Evolutionary conservation across 2,797 vertebrate species (phyloP), one percentile per base, ranked within the genome.

Genomic region (Esox lucius): DNA sequence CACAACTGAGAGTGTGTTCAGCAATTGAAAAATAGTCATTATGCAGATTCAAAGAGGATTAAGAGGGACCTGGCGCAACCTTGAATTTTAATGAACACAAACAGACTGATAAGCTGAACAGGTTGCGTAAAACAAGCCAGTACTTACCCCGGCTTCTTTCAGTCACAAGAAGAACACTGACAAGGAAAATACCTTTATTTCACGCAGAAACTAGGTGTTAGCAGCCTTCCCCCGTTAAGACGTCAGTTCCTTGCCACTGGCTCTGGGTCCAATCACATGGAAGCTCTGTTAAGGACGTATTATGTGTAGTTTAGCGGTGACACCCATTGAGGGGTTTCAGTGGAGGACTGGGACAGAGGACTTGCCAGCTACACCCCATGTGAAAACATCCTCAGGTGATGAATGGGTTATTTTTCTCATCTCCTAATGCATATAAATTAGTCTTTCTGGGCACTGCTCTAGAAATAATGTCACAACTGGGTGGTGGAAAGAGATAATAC

Each of bases 301-400:
- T 91, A 81, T 90, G 87, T 93, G 90, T 91, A 88, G 83, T 89
- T 89, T 86, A 79, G 85, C 73, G 75, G 86, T 89, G 80, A 89
- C 90, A 87, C 86, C 80, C 86, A 86, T 82, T 79, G 81, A 83
- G 82, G 90, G 83, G 91, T 93, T 90, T 92, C 88, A 73, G 82
- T 73, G 81, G 68, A 90, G 88, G 93, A 91, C 91, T 92, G 90
- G 91, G 92, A 92, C 90, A 89, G 92, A 92, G 89, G 88, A 93
- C 87, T 91, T 90, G 80, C 84, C 26, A 28, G 62, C 26, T 64
- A 26, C 28, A 28, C 24, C 82, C 78, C 28, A 78, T 75, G 48
- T 35, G 72, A 76, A 80, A 77, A 78, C 77, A 75, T 81, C 59
- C 59, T 62, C 65, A 78, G 39, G 71, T 75, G 75, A 71, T 39